Conservation (phyloP, 1,140 invertebrate species). For the Spodoptera litura region DNA sequence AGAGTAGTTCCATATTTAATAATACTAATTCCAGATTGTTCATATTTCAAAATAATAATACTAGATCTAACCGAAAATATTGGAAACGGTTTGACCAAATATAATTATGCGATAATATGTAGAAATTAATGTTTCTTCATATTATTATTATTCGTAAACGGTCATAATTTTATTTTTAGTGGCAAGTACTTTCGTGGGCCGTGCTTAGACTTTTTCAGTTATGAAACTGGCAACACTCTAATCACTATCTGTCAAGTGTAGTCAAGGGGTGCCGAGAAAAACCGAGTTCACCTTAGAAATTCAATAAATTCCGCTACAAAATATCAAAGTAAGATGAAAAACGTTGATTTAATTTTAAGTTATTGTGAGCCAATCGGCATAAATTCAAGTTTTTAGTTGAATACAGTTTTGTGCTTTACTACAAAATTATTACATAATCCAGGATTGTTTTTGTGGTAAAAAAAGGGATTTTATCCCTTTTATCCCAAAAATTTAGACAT, state of each 20-base stretch:
- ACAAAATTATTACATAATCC: slow-evolving; percentile 69
- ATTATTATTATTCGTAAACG: no score
- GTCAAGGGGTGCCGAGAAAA: slow-evolving; percentile 42
- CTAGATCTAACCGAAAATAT: no score
- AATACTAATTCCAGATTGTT: no score
- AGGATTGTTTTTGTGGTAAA: slow-evolving; percentile 52
- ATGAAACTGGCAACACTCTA: background rate
- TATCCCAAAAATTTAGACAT: background rate
- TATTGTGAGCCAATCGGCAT: background rate
- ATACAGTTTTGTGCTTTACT: background rate
- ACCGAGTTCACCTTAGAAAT: slow-evolving; percentile 5
- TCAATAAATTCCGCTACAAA: background rate
- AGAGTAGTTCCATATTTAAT: background rate
- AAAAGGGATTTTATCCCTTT: background rate
- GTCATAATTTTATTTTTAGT: no score
- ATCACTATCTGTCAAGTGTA: slow-evolving; percentile 38
- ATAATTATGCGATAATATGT: no score
- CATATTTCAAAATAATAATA: no score
- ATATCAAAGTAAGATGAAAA: slow-evolving; percentile 27
- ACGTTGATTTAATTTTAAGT: background rate
- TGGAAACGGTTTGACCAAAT: no score
- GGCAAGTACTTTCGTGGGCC: no score
- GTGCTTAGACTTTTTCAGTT: no score
- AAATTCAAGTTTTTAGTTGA: background rate
- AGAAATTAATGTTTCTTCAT: no score